Conservation (phyloP, 2,888 invertebrate genomes). For the Hyppa rectilinea region DNA sequence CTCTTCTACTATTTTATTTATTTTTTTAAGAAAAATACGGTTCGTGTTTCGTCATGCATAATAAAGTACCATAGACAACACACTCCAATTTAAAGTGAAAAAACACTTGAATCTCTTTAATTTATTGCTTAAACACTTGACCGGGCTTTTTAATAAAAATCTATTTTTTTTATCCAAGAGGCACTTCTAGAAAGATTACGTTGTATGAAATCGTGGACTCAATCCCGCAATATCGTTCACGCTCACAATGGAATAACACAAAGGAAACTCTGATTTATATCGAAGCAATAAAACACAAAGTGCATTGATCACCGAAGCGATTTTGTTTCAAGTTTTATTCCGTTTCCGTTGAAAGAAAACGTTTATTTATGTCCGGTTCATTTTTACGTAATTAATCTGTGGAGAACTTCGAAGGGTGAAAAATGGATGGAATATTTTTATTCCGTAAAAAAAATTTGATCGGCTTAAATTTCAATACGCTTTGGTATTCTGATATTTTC, state of each 20-base stretch:
- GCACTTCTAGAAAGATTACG: conserved; percentile 29
- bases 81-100: conserved; percentile 41
- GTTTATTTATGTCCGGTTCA: conserved; percentile 49
- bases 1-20: background rate
- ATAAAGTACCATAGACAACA: conserved; percentile 37
- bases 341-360: conserved; percentile 18
- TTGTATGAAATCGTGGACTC: conserved; percentile 21
- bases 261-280: conserved; percentile 51
- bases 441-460: conserved; percentile 20
- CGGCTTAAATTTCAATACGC: conserved; percentile 34
- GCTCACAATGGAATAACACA: conserved; percentile 45
- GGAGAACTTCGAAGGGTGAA: conserved; percentile 4
- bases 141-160: background rate
- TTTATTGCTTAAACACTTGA: conserved; percentile 7
- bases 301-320: conserved; percentile 32
- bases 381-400: conserved; percentile 50
- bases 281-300: conserved; percentile 45
- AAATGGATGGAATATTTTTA: conserved; percentile 1
- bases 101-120: background rate
- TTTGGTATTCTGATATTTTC: conserved; percentile 25
- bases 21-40: conserved; percentile 9
- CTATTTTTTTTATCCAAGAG: conserved; percentile 1
- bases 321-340: conserved; percentile 44
- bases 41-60: conserved; percentile 16
- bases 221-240: conserved; percentile 29